phyloP scores from a whole-genome alignment of 1,140 invertebrate species.

The Xylocopa sonorina region DNA sequence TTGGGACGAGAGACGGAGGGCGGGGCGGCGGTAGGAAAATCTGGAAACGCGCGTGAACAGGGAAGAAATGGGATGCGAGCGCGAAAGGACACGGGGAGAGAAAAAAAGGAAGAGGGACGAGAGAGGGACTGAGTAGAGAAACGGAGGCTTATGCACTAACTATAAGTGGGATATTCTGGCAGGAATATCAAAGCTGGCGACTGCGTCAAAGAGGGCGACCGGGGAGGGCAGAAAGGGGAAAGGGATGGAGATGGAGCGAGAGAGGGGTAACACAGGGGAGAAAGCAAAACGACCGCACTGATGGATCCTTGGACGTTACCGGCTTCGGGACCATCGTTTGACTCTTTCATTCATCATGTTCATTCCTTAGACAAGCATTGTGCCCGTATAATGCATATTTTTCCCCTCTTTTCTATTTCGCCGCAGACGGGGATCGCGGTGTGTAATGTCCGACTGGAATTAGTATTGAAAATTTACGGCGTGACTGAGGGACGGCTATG shows the following conservation, averaged over 20 bases:
- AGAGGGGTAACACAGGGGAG: slow-evolving; percentile 24
- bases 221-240: slow-evolving; percentile 3
- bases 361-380: slow-evolving; percentile 56
- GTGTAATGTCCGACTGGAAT: slow-evolving; percentile 42
- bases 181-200: slow-evolving; percentile 77
- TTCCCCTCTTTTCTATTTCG: slow-evolving; percentile 13
- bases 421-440: slow-evolving; percentile 22
- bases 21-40: slow-evolving; percentile 43
- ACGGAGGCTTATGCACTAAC: slow-evolving; percentile 58
- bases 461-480: slow-evolving; percentile 38
- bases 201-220: slow-evolving; percentile 73
- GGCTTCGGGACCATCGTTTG: slow-evolving; percentile 59
- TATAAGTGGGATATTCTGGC: slow-evolving; percentile 76
- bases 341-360: slow-evolving; percentile 67
- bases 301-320: slow-evolving; percentile 59
- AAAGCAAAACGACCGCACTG: slow-evolving; percentile 49
- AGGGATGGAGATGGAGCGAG: slow-evolving; percentile 47
- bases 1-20: neutral
- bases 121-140: slow-evolving; percentile 21
- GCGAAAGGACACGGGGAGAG: neutral
- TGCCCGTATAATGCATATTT: slow-evolving; percentile 51
- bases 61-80: slow-evolving; percentile 22
- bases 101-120: neutral
- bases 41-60: slow-evolving; percentile 30
- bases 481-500: slow-evolving; percentile 7